A percentile compares a stretch with the other conserved stretches of the same genome.
Evolutionary conservation across 1,140 invertebrate genomes (phyloP).

Genomic region (Drosophila rufa): DNA sequence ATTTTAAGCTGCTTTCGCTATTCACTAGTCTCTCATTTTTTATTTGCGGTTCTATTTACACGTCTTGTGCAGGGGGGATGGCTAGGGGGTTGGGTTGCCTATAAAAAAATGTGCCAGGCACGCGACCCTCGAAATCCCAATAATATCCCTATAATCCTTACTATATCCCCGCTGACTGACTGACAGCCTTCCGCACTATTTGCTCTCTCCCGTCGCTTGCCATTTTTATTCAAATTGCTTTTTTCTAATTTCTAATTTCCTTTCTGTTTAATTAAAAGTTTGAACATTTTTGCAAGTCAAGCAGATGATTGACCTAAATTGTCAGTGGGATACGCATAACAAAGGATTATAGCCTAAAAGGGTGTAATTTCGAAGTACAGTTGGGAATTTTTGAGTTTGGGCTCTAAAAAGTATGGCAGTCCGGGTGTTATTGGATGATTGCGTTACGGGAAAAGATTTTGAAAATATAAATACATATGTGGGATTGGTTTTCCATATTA

Average conservation of each 20-base stretch:
- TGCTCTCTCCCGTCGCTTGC: slow-evolving; percentile 51
- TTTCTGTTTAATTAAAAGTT: slow-evolving; percentile 58
- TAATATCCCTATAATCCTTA: slow-evolving; percentile 67
- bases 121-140: slow-evolving; percentile 71
- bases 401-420: neutral
- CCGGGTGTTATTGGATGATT: neutral
- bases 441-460: neutral
- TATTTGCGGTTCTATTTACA: slow-evolving; percentile 77
- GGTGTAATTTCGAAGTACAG: slow-evolving; percentile 10
- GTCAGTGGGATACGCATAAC: slow-evolving; percentile 26
- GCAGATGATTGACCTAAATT: slow-evolving; percentile 74
- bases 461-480: neutral
- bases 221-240: slow-evolving; percentile 68
- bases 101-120: slow-evolving; percentile 75
- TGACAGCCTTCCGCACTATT: slow-evolving; percentile 36
- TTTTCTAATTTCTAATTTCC: slow-evolving; percentile 10
- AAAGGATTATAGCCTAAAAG: slow-evolving; percentile 25
- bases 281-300: slow-evolving; percentile 67
- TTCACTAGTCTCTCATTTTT: slow-evolving; percentile 61
- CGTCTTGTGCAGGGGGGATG: slow-evolving; percentile 10
- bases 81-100: slow-evolving; percentile 45
- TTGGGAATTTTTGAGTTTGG: neutral
- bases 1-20: slow-evolving; percentile 81
- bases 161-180: slow-evolving; percentile 40
- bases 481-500: no score